Base-by-base conservation (phyloP, 2,113 vertebrate genomes). In the Stigmatopora argus region DNA sequence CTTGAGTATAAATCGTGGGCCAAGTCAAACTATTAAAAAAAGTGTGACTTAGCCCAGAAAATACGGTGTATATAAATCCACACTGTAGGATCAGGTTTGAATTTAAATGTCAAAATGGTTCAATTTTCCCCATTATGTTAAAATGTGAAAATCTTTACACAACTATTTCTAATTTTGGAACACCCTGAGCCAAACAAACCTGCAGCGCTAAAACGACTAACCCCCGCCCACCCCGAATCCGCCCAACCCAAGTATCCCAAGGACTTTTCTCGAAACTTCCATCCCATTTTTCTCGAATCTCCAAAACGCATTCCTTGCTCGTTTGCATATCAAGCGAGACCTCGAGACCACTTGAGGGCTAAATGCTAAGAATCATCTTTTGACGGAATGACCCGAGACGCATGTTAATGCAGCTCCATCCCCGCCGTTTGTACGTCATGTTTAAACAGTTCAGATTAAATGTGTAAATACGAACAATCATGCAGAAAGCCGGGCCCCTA, bases 401-500 rank as follows among this genome's bases (percentile, higher is more conserved):
- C 59, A 61, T 61, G 59, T 45, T 61, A 61, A 61, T 61, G 59
- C 58, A 45, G 19, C 7, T 13, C 53, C 2, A 31, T 23, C 31
- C 14, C 14, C 23, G 23, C 53, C 23, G 14, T 17, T 74, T 73
- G 53, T 56, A 45, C 35, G 31, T 67, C 68, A 72, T 77, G 73
- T 78, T 74, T 53, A 66, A 31, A 70, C 68, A 78, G 70, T 73
- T 74, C 52, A 19, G 65, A 82, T 77, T 72, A 47, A 62, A 73
- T 78, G 49, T 71, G 68, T 72, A 85, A 85, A 77, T 79, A 79
- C 62, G 67, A 82, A 77, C 38, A 80, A 65, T 46, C 66, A 73
- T 69, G 47, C 47, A 74, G 35, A 64, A 61, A 77, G 75, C 66
- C 64, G 56, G 68, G 77, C 69, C 67, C 78, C 18, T 65, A 62